Percentiles rank a stretch among this genome's conserved stretches.
These are phyloP conservation scores for Parapsyche elsis DNA, from an alignment of 1,140 invertebrate species.

Conservation along the genomic window DNA sequence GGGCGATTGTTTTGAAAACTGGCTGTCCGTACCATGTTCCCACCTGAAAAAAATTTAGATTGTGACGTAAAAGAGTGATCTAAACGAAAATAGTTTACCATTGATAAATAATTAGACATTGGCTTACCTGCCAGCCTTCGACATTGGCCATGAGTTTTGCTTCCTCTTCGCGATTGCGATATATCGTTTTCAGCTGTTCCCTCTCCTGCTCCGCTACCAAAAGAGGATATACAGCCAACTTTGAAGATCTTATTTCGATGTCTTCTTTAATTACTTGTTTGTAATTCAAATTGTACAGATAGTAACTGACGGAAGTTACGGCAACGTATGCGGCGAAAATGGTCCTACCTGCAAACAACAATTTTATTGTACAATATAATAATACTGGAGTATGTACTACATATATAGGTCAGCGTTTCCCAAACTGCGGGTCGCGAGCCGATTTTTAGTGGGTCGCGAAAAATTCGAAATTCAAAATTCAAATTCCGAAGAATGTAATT, in stretches of 20 bases:
- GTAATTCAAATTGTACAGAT: conserved; percentile 70
- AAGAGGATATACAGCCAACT: conserved; percentile 79
- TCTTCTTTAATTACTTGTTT: conserved; percentile 65
- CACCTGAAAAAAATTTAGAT: conserved; percentile 65
- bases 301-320: conserved; percentile 69
- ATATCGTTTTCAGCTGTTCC: conserved; percentile 82
- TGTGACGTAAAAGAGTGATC: neutral
- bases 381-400: too few species aligned
- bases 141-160: conserved; percentile 88
- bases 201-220: conserved; percentile 85
- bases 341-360: conserved; percentile 67
- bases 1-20: conserved; percentile 74
- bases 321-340: conserved; percentile 72
- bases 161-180: conserved; percentile 86
- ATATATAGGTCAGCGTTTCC: too few species aligned
- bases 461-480: too few species aligned
- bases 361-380: conserved; percentile 28
- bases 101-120: conserved; percentile 12
- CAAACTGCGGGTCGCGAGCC: too few species aligned
- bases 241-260: conserved; percentile 80
- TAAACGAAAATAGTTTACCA: neutral
- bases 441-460: too few species aligned
- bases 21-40: conserved; percentile 88
- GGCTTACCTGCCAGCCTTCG: conserved; percentile 81
- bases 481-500: too few species aligned